A percentile compares a stretch with the other conserved stretches of the same genome.
Evolutionary conservation across 2,888 invertebrate species (phyloP).

Genomic region (Sesia bembeciformis): DNA sequence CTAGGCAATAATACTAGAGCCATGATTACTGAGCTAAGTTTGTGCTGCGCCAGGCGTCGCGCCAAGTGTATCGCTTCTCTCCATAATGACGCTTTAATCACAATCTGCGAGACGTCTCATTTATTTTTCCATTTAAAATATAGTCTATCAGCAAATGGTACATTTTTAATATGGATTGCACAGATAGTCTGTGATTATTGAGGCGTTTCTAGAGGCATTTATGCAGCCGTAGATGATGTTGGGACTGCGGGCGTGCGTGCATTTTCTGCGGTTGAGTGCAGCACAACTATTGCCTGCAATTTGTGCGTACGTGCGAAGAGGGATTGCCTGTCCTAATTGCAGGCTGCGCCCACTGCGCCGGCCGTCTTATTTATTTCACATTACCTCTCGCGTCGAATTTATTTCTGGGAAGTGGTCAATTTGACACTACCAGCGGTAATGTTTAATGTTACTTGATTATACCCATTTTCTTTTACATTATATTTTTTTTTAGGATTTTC

Average conservation of each 20-base stretch:
- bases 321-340: conserved; percentile 57
- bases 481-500: too few species aligned
- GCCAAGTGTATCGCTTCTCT: conserved; percentile 7
- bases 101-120: background rate
- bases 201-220: background rate
- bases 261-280: conserved; percentile 18
- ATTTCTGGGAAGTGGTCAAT: conserved; percentile 43
- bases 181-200: background rate
- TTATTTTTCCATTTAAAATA: background rate
- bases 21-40: conserved; percentile 8
- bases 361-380: conserved; percentile 33
- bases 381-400: conserved; percentile 31
- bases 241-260: background rate
- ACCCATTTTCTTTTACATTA: conserved; percentile 9
- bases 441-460: conserved; percentile 27
- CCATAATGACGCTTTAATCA: conserved; percentile 6
- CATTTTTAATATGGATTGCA: background rate
- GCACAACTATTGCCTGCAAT: conserved; percentile 45
- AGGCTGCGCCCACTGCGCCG: conserved; percentile 17
- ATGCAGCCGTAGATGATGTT: background rate
- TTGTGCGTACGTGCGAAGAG: conserved; percentile 62
- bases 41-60: conserved; percentile 11
- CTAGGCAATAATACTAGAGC: too few species aligned
- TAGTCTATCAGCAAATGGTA: background rate
- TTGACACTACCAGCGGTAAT: conserved; percentile 27